Conservation (phyloP, 2,888 invertebrate genomes). For the Entomobrya multifasciata region DNA sequence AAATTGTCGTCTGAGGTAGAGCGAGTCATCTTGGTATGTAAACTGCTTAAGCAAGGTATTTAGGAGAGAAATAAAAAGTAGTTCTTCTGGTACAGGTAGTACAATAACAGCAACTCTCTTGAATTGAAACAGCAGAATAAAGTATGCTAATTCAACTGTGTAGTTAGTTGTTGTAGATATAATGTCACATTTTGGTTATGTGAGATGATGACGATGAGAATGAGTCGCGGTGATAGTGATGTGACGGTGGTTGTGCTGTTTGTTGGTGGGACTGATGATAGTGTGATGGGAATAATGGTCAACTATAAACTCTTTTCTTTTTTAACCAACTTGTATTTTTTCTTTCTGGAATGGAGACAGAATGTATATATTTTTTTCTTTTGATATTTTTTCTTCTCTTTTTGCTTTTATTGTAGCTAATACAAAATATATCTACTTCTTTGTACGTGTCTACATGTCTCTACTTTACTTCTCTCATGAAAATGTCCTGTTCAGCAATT, state of each 20-base stretch:
- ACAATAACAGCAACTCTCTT: no score
- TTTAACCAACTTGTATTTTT: background rate
- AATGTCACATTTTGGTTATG: slow-evolving; percentile 47
- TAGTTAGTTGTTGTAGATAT: background rate
- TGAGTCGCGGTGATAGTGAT: background rate
- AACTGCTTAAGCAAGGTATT: slow-evolving; percentile 30
- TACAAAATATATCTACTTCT: slow-evolving; percentile 36
- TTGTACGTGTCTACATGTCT: no score
- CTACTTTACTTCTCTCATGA: no score
- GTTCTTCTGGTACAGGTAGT: slow-evolving; percentile 39
- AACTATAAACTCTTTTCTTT: background rate
- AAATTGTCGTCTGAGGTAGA: slow-evolving; percentile 47
- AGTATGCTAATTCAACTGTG: slow-evolving; percentile 48
- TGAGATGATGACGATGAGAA: slow-evolving; percentile 31
- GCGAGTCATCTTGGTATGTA: slow-evolving; percentile 33
- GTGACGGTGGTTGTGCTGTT: slow-evolving; percentile 8
- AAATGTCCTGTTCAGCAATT: slow-evolving; percentile 49
- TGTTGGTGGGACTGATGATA: slow-evolving; percentile 49
- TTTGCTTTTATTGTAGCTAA: slow-evolving; percentile 5
- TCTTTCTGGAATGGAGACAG: slow-evolving; percentile 3
- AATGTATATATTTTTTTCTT: slow-evolving; percentile 12
- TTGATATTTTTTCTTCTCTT: background rate
- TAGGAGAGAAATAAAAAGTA: slow-evolving; percentile 15
- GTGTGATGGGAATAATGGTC: slow-evolving; percentile 54
- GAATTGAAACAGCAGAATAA: slow-evolving; percentile 20